Base-by-base conservation (phyloP, 2,888 invertebrate genomes). In the Phoronis australis region DNA sequence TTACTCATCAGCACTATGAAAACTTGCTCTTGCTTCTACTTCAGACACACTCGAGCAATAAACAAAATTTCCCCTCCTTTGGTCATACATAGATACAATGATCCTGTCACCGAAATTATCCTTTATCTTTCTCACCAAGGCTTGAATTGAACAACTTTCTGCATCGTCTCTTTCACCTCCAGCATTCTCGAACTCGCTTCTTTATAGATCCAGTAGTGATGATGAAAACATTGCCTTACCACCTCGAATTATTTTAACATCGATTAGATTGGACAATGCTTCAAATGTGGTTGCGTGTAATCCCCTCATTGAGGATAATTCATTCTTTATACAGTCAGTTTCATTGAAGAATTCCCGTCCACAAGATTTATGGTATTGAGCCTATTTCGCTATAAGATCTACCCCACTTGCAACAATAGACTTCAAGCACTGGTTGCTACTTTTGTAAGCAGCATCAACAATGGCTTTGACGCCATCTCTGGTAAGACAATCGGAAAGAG, bases 401-500 rank as follows among this genome's bases (percentile, higher is more conserved):
- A 42, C 25, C 25, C 25, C 42, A 4, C 42, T 41, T n/a, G 20
- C 21, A 23, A 24, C 39, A 41, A 47, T 22, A 20, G 38, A 12
- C 20, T 45, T 39, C 0, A 45, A 2, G 9, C 37, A 26, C 24
- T 45, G 38, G 23, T 45, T 45, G 24, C n/a, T 45, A 23, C 45
- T 45, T 9, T 2, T 18, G 4, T 37, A 39, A 9, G 25, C 45
- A 9, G 24, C 45, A 38, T 21, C 45, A 37, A 45, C 15, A 15
- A 45, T 45, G 18, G 21, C 27, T 4, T 39, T 20, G 38, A 37
- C 37, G 3, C 45, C 45, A 37, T 45, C 45, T 37, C 5, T 45
- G 4, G 45, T 45, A 23, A 45, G 45, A 45, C 45, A 45, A 22
- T 45, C 45, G 21, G 45, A 39, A 21, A 45, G 21, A 9, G 38